Evolutionary conservation across 1,140 invertebrate genomes (phyloP).

Genomic region (Dreissena polymorpha): DNA sequence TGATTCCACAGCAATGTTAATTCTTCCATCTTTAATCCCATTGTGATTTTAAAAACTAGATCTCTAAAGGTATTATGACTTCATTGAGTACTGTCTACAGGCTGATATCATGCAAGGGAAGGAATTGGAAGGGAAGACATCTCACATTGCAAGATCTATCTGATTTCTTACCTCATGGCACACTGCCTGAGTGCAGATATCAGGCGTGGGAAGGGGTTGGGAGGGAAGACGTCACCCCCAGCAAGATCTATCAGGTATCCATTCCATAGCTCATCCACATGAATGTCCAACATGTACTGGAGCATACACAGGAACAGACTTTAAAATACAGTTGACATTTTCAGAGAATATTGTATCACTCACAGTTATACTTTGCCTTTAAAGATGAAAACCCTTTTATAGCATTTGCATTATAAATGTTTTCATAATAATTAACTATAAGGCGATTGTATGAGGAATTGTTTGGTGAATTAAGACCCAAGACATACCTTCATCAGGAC

Average conservation of each 20-base stretch:
- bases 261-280: slow-evolving; percentile 75
- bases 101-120: slow-evolving; percentile 68
- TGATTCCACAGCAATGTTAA: too few species aligned
- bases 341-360: too few species aligned
- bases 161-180: slow-evolving; percentile 65
- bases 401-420: too few species aligned
- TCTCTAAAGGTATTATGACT: slow-evolving; percentile 69
- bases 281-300: slow-evolving; percentile 74
- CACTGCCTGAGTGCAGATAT: slow-evolving; percentile 63
- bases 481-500: slow-evolving; percentile 69
- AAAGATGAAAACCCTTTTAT: too few species aligned
- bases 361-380: too few species aligned
- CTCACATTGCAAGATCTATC: slow-evolving; percentile 61
- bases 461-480: too few species aligned
- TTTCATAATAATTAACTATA: too few species aligned
- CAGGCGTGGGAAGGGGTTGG: slow-evolving; percentile 74
- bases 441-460: too few species aligned
- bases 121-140: slow-evolving; percentile 71
- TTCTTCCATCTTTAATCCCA: too few species aligned
- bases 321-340: too few species aligned
- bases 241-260: slow-evolving; percentile 69
- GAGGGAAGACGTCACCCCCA: slow-evolving; percentile 63
- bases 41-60: too few species aligned
- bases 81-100: slow-evolving; percentile 64
- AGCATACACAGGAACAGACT: too few species aligned